A percentile compares a stretch with the other conserved stretches of the same genome.
Conservation (phyloP, 2,113 vertebrate species). For the Mobula birostris region DNA sequence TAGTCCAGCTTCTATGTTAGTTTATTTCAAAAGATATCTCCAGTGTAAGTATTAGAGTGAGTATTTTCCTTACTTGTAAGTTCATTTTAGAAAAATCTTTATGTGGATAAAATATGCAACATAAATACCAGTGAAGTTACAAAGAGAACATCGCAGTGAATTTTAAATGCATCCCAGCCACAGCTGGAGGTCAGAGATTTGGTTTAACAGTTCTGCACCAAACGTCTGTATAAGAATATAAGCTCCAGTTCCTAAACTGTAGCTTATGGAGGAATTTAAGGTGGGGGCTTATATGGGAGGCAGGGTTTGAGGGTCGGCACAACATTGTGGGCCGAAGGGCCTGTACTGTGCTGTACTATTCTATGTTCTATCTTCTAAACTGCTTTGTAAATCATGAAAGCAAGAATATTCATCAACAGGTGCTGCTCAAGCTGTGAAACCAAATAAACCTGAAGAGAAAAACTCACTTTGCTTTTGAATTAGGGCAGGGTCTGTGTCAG, state of each 20-base stretch:
- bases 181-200: not conserved
- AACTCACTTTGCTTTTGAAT: not conserved
- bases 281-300: no score
- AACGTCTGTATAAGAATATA: not conserved
- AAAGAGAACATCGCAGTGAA: not conserved
- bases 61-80: not conserved
- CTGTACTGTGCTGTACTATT: no score
- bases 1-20: not conserved
- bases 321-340: no score
- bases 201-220: not conserved
- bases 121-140: not conserved
- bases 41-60: not conserved
- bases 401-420: not conserved
- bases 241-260: not conserved
- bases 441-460: not conserved
- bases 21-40: not conserved
- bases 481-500: not conserved
- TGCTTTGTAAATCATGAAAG: not conserved
- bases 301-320: no score
- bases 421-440: not conserved
- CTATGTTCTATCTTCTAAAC: no score
- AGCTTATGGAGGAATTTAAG: no score
- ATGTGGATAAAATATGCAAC: not conserved
- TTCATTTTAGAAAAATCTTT: not conserved
- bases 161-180: not conserved